These are phyloP conservation scores for Poicephalus meyeri DNA, from an alignment of 2,113 vertebrate species.

Conservation along the genomic window DNA sequence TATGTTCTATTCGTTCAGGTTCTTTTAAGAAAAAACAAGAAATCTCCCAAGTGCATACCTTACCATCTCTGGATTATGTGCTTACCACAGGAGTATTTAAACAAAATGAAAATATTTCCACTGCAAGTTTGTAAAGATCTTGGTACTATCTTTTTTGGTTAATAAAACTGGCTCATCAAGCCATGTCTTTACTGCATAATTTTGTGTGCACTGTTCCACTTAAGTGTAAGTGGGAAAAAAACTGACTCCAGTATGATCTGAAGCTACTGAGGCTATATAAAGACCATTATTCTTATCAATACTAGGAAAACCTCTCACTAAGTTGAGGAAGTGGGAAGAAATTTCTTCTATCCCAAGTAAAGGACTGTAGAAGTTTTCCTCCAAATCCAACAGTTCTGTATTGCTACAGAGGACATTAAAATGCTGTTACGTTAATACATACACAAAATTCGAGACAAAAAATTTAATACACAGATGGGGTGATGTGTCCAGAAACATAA, in stretches of 20 bases:
- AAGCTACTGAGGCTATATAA: neutral
- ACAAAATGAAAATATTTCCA: neutral
- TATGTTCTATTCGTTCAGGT: neutral
- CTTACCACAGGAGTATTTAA: neutral
- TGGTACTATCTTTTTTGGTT: neutral
- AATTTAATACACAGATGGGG: neutral
- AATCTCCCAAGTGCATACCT: neutral
- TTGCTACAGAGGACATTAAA: neutral
- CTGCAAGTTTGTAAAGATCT: neutral
- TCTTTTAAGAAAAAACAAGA: neutral
- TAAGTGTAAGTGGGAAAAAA: neutral
- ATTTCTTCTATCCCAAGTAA: neutral
- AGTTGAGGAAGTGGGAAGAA: neutral
- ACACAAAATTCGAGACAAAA: neutral
- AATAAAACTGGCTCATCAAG: neutral
- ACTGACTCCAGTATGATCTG: neutral
- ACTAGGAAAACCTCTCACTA: neutral
- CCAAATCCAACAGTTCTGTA: neutral
- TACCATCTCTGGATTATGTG: neutral
- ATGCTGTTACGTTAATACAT: neutral
- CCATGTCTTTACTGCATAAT: neutral
- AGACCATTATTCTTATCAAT: neutral
- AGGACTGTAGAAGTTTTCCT: neutral
- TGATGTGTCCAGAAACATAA: neutral
- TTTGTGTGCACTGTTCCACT: neutral